Evolutionary conservation across 2,888 invertebrate genomes (phyloP).

Genomic region (Drosophila hamatofila): DNA sequence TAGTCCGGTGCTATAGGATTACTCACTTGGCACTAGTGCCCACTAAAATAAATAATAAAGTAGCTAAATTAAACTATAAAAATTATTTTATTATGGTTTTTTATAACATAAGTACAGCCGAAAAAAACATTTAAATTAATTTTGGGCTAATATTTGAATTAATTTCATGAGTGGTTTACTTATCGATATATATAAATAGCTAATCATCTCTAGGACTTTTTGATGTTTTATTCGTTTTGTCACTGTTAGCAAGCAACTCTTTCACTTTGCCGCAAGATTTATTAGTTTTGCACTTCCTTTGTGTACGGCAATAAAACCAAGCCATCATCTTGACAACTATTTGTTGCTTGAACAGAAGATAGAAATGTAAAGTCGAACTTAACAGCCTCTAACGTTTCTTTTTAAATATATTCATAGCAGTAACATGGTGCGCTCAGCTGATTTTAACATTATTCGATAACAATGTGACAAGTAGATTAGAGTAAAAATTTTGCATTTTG

Average conservation of each 20-base stretch:
- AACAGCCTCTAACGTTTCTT: neutral
- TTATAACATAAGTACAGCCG: neutral
- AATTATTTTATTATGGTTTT: neutral
- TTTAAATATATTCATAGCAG: neutral
- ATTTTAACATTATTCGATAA: conserved; percentile 1
- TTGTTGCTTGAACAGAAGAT: too few relatives aligned
- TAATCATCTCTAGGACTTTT: neutral
- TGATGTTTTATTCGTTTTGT: neutral
- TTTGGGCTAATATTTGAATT: too few relatives aligned
- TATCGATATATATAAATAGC: neutral
- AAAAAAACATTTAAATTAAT: neutral
- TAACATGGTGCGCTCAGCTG: conserved; percentile 1
- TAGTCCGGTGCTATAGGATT: neutral
- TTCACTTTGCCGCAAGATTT: too few relatives aligned
- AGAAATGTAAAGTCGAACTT: neutral
- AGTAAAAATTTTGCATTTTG: neutral
- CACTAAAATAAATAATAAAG: neutral
- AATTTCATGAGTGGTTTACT: neutral
- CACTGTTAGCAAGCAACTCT: neutral
- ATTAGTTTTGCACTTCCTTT: neutral
- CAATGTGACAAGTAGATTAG: neutral
- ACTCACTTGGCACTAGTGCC: neutral
- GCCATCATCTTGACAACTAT: too few relatives aligned
- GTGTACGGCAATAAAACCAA: too few relatives aligned
- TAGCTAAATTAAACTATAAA: neutral